Evolutionary conservation across 2,888 invertebrate species (phyloP).

Genomic region (Eupithecia centaureata): DNA sequence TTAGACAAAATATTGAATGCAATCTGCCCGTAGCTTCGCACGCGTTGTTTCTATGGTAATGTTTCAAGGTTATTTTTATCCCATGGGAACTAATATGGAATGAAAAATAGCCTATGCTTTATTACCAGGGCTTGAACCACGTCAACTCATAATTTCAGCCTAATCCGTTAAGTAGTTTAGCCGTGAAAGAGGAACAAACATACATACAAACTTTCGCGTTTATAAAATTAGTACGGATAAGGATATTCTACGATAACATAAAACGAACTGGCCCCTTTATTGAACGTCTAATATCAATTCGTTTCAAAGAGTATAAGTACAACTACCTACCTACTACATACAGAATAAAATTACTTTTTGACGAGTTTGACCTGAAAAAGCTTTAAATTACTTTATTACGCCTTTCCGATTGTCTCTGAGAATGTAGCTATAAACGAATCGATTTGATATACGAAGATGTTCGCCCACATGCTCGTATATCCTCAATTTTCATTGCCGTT

Average conservation of each 20-base stretch:
- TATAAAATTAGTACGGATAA: too few relatives aligned
- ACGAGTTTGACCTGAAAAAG: conserved; percentile 9
- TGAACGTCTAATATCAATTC: not conserved
- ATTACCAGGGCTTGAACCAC: too few relatives aligned
- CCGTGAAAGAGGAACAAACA: too few relatives aligned
- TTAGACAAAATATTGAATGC: not conserved
- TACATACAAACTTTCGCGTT: too few relatives aligned
- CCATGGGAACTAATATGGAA: too few relatives aligned
- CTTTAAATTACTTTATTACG: conserved; percentile 10
- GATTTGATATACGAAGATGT: conserved; percentile 19
- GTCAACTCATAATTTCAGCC: too few relatives aligned
- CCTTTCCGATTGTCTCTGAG: conserved; percentile 7
- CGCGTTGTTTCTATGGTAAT: too few relatives aligned
- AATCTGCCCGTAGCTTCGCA: too few relatives aligned
- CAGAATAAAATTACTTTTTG: conserved; percentile 6
- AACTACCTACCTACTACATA: not conserved
- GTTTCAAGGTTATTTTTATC: too few relatives aligned
- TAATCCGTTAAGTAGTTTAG: too few relatives aligned
- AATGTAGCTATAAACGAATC: conserved; percentile 15
- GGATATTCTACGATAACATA: not conserved
- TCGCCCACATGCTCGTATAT: conserved; percentile 36
- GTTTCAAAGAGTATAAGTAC: not conserved
- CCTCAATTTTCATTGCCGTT: conserved; percentile 29
- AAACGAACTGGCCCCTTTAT: not conserved
- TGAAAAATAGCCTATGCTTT: too few relatives aligned